Conservation (phyloP, 2,113 vertebrate genomes). For the Mesitornis unicolor region DNA sequence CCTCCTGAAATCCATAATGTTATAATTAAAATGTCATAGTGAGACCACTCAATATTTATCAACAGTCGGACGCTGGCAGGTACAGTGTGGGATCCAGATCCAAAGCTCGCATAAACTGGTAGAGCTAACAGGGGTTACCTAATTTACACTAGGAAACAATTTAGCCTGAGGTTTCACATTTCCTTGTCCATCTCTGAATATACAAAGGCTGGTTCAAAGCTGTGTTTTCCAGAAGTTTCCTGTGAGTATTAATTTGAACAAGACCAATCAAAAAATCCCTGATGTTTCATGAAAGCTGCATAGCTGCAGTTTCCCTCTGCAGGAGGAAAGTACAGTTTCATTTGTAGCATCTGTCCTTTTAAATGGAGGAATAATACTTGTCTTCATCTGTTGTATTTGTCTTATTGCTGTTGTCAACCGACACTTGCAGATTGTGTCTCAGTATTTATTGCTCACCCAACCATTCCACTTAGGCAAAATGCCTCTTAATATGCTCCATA, state of each 20-base stretch:
- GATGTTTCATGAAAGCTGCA: not conserved
- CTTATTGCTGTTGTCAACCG: not conserved
- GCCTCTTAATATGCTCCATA: conserved; percentile 72
- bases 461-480: conserved; percentile 66
- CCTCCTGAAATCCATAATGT: conserved; percentile 55
- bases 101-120: not conserved
- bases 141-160: conserved; percentile 4
- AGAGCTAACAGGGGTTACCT: not conserved
- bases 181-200: not conserved
- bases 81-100: conserved; percentile 36
- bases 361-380: not conserved
- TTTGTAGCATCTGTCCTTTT: not conserved
- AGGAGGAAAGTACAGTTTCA: not conserved
- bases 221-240: not conserved
- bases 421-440: conserved; percentile 32
- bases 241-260: not conserved
- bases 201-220: not conserved
- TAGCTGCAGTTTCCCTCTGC: not conserved
- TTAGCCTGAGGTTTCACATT: conserved; percentile 38
- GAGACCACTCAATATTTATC: conserved; percentile 60
- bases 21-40: conserved; percentile 68
- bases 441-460: conserved; percentile 77
- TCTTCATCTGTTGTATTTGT: conserved; percentile 42
- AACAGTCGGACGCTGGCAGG: conserved; percentile 6
- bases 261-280: not conserved